A percentile compares a stretch with the other conserved stretches of the same genome.
These are phyloP conservation scores for Xiphophorus maculatus DNA, from an alignment of 2,113 vertebrate genomes.

Conservation along the genomic window DNA sequence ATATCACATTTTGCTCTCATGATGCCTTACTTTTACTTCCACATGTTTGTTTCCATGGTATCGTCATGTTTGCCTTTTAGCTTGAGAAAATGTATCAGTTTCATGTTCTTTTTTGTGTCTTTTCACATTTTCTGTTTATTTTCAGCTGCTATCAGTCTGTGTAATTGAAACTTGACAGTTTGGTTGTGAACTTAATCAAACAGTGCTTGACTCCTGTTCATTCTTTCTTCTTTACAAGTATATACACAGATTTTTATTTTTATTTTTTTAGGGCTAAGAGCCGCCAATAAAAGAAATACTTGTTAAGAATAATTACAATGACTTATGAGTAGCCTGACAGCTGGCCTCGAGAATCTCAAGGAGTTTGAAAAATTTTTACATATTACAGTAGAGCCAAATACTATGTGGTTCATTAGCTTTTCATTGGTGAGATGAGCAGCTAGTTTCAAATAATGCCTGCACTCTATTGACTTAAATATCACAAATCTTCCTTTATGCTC, in stretches of 20 bases:
- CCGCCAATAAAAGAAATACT: slow-evolving; percentile 14
- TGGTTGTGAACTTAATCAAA: slow-evolving; percentile 24
- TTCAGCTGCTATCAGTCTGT: background rate
- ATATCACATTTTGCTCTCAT: background rate
- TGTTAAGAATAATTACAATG: slow-evolving; percentile 39
- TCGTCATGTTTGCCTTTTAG: background rate
- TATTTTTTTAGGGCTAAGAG: slow-evolving; percentile 14
- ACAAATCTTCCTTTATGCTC: too few relatives aligned
- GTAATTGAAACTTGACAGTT: slow-evolving; percentile 21
- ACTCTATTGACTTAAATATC: too few relatives aligned
- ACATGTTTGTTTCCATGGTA: slow-evolving; percentile 25
- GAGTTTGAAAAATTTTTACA: background rate
- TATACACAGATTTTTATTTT: slow-evolving; percentile 27
- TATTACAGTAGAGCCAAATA: slow-evolving; percentile 33
- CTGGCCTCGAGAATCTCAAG: slow-evolving; percentile 11
- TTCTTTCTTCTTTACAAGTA: slow-evolving; percentile 3
- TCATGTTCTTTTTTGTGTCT: background rate
- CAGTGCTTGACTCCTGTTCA: slow-evolving; percentile 11
- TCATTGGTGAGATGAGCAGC: slow-evolving; percentile 19
- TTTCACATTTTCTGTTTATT: slow-evolving; percentile 19
- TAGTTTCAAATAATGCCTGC: slow-evolving; percentile 5
- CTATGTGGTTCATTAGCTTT: slow-evolving; percentile 12
- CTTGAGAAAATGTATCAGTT: background rate
- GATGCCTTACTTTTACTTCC: background rate
- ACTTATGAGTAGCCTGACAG: slow-evolving; percentile 15